Base-by-base conservation (phyloP, 2,888 invertebrate species). In the Anthophora plumipes region DNA sequence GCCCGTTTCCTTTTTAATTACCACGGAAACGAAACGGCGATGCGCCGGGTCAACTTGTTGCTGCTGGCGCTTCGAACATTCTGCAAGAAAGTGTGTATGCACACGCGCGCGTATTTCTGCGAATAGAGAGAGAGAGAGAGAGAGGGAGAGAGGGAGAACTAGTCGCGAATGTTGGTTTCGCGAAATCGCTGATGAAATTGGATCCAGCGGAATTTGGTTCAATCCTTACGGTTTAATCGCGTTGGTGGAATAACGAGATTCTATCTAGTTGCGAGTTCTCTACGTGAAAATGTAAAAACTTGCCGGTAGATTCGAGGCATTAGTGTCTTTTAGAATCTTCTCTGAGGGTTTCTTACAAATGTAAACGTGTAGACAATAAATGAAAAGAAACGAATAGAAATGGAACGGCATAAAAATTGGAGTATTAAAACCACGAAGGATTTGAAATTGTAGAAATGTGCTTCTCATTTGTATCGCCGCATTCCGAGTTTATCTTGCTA, bases 1-100 rank as follows among this genome's bases (percentile, higher is more conserved):
- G 55, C 60, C 60, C 52, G 61, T 73, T 67, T 50, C 55, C 43
- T 61, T 76, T 80, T 85, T 84, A 84, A 85, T 77, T 71, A 59
- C 55, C 60, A 37, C 39, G 55, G 73, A 63, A 77, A 77, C 64
- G 74, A 82, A 77, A 79, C 69, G 72, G 31, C 71, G 37, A 17
- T 68, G n/a, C 8, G 5, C 57, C 43, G 70, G 20, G 70, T 67
- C 54, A 31, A 67, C 74, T 70, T 72, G 72, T 81, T 69, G 64
- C 72, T 14, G 2, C 31, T 31, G 31, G 37, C 43, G 54, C 50
- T 50, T 43, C 72, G 59, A 48, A 55, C 48, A 20, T 71, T 43
- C 17, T 20, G 37, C 31, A n/a, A 59, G 74, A 60, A 52, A 43
- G 46, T 9, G 22, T 37, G n/a, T 14, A 14, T 41, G 39, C 14